These are phyloP conservation scores for Drosophila incognita DNA, from an alignment of 2,888 invertebrate species.

Conservation along the genomic window DNA sequence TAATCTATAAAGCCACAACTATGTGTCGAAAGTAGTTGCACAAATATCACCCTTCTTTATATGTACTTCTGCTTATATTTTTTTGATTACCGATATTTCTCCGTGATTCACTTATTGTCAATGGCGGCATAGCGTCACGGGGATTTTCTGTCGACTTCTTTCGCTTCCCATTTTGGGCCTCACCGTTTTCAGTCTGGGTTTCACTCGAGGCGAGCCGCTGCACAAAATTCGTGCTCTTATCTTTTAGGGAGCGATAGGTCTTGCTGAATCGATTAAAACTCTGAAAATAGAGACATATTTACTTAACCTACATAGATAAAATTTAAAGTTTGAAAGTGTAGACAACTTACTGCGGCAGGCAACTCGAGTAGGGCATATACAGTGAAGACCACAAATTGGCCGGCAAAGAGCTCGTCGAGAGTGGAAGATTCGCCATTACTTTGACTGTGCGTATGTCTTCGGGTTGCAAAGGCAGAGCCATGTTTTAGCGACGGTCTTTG, in stretches of 20 bases:
- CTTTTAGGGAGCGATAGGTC: constrained; percentile 84
- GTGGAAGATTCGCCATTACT: constrained; percentile 58
- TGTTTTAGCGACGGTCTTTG: constrained; percentile 70
- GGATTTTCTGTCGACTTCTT: constrained; percentile 67
- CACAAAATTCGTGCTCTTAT: constrained; percentile 82
- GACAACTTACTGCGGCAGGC: constrained; percentile 80
- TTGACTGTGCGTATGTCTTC: constrained; percentile 57
- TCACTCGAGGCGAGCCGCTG: constrained; percentile 76
- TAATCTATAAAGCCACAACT: neutral
- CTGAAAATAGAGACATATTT: constrained; percentile 57
- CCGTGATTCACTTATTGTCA: constrained; percentile 84
- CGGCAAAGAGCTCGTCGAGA: constrained; percentile 83
- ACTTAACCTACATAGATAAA: constrained; percentile 37
- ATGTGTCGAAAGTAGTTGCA: neutral
- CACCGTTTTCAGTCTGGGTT: constrained; percentile 38
- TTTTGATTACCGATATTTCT: constrained; percentile 82
- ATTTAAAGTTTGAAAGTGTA: constrained; percentile 5
- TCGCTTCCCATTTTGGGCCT: constrained; percentile 36
- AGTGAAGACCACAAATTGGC: constrained; percentile 85
- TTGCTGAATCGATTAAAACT: constrained; percentile 84
- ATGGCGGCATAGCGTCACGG: constrained; percentile 72
- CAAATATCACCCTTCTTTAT: neutral
- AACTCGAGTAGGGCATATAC: constrained; percentile 84
- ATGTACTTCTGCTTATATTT: fast-evolving
- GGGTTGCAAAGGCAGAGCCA: constrained; percentile 47